Evolutionary conservation across 2,888 invertebrate genomes (phyloP), one percentile per base, ranked within the genome.

Genomic region (Machimus rusticus): DNA sequence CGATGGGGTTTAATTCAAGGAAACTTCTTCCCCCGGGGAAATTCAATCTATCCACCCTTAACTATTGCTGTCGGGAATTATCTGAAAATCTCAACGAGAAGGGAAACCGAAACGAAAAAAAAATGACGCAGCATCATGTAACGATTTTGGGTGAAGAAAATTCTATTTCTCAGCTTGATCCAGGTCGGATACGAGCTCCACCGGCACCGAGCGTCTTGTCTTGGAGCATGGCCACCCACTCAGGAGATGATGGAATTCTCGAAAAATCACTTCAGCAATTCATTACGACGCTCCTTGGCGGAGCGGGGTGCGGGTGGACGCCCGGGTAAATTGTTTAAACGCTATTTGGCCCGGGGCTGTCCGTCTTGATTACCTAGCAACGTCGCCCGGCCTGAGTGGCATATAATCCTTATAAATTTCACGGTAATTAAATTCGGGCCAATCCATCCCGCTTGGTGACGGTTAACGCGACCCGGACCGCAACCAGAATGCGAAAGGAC

Each of bases 341-440:
- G 34, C 76, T 76, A 76, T 76, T 76, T 76, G 37, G 16, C 34
- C 37, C 76, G 19, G 6, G 76, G 79, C 23, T 46, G 43, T 79
- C 39, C 43, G 23, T 43, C 79, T 46, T 28, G 39, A 28, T 37
- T 28, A 39, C 43, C 79, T 39, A 39, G 79, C 16, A 79, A 39
- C 37, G 55, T 31, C 51, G 34, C 28, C 43, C n/a, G 8, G 46
- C 37, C 34, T 51, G 31, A 55, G 23, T 81, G 28, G 31, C 31
- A 55, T 55, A 28, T 81, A 39, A 39, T 37, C 84, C 74, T 84
- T 84, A 74, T 84, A 84, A 84, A 84, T 66, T 84, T 84, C 66
- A 84, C 84, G 23, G 84, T 84, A 84, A 84, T 84, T 84, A 84
- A 66, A 84, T 84, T 84, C 23, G 37, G 34, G 34, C 23, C 84